These are phyloP conservation scores for Mus musculus DNA, from an alignment of 2,113 vertebrate species.

Conservation along the genomic window DNA sequence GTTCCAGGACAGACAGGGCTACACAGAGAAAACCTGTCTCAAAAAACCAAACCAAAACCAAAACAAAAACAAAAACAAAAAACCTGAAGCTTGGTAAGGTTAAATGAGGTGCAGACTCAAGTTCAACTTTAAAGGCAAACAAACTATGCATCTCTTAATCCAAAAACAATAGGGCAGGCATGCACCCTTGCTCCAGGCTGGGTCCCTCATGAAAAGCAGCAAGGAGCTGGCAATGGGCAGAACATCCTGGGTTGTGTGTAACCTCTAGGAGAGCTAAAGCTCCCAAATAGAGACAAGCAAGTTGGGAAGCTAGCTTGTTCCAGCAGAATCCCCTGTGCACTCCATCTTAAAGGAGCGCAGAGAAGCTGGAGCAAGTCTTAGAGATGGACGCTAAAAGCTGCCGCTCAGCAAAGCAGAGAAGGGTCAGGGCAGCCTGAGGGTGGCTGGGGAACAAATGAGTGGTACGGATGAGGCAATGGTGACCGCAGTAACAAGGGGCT, in stretches of 20 bases:
- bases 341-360: background rate
- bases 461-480: background rate
- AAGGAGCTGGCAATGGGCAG: no score
- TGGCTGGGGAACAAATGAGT: no score
- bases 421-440: background rate
- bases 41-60: no score
- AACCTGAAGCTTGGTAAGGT: background rate
- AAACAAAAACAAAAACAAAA: background rate
- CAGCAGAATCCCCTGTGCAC: background rate
- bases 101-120: background rate
- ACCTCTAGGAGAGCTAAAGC: background rate
- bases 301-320: background rate
- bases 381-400: background rate
- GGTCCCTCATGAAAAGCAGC: background rate
- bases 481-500: background rate
- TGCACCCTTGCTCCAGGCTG: background rate
- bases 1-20: no score
- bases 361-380: background rate
- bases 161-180: background rate
- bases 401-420: background rate
- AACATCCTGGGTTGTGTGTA: background rate
- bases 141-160: background rate
- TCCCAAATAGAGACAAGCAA: background rate
- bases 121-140: background rate
- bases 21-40: no score